Evolutionary conservation across 2,797 vertebrate species (phyloP).

Genomic region (Pangasius sanitwongsei): DNA sequence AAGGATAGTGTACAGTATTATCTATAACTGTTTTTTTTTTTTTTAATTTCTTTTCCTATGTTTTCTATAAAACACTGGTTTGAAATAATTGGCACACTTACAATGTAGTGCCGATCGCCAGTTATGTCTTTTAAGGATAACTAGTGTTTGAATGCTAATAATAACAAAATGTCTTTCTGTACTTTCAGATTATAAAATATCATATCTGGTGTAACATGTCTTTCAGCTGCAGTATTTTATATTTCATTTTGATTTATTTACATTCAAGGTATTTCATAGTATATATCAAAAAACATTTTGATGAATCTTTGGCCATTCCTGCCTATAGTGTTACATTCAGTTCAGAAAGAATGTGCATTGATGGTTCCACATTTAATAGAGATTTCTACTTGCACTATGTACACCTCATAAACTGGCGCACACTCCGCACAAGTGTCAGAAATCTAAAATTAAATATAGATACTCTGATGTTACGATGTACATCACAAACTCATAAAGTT

Average conservation of each 20-base stretch:
- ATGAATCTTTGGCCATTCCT: neutral
- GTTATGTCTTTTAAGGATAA: neutral
- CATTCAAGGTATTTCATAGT: too few relatives aligned
- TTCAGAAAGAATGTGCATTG: neutral
- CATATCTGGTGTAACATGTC: too few relatives aligned
- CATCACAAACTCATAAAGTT: neutral
- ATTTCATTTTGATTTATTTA: too few relatives aligned
- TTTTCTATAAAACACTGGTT: neutral
- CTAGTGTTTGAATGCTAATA: neutral
- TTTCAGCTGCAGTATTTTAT: too few relatives aligned
- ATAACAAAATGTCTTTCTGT: neutral
- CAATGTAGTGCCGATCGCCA: neutral
- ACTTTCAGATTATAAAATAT: too few relatives aligned
- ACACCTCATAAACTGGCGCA: neutral
- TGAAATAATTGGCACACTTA: neutral
- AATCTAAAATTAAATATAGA: neutral
- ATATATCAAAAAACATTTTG: neutral
- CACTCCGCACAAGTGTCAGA: neutral
- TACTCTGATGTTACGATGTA: neutral
- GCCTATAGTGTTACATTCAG: neutral
- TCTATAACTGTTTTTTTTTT: neutral
- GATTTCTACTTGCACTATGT: neutral
- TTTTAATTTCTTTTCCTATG: neutral
- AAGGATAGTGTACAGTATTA: neutral
- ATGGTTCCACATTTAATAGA: neutral